Evolutionary conservation across 2,113 vertebrate genomes (phyloP).

Genomic region (Progne subis): DNA sequence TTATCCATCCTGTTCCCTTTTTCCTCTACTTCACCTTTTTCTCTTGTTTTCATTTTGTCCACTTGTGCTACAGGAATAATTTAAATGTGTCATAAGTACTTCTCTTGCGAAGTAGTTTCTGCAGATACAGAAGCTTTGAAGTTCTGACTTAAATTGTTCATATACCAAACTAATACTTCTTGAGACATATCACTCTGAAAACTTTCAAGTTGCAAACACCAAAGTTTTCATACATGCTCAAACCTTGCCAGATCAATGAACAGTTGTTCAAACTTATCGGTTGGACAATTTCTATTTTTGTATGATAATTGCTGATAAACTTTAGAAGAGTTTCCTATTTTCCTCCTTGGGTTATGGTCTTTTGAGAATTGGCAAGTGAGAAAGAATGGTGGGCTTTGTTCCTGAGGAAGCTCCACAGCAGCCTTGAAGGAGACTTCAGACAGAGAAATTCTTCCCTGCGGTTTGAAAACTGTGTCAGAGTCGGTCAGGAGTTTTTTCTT

Average conservation of each 20-base stretch:
- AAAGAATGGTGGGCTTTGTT: not conserved
- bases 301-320: not conserved
- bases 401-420: not conserved
- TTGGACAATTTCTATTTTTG: not conserved
- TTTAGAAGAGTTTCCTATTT: not conserved
- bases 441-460: not conserved
- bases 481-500: not conserved
- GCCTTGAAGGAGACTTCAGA: not conserved
- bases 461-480: not conserved
- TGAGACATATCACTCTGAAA: not conserved
- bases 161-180: not conserved
- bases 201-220: not conserved
- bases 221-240: not conserved
- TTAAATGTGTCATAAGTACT: not conserved
- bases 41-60: not conserved
- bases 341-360: not conserved
- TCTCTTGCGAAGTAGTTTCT: not conserved
- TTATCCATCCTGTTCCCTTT: not conserved
- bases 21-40: not conserved
- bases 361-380: not conserved
- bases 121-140: not conserved
- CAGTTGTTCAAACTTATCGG: not conserved
- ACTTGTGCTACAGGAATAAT: not conserved
- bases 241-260: not conserved
- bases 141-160: conserved; percentile 15